A percentile compares a stretch with the other conserved stretches of the same genome.
These are phyloP conservation scores for Tenrec ecaudatus DNA, from an alignment of 2,113 vertebrate species.

Conservation along the genomic window DNA sequence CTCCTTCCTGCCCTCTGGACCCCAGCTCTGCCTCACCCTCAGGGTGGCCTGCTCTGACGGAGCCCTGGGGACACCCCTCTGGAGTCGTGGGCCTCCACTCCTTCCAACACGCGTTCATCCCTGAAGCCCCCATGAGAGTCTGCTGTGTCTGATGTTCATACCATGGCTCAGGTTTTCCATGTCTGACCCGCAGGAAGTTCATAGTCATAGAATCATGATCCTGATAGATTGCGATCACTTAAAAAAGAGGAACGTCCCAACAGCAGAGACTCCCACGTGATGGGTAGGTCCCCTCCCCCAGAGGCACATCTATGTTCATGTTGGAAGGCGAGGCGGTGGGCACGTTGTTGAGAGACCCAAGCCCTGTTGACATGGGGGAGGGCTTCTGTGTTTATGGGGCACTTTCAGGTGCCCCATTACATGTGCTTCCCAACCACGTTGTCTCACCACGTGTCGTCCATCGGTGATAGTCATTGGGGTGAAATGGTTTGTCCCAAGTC, in stretches of 20 bases:
- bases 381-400: background rate
- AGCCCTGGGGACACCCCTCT: background rate
- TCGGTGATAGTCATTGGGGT: background rate
- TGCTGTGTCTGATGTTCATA: background rate
- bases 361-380: background rate
- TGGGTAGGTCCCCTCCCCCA: too few species aligned
- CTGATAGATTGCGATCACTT: background rate
- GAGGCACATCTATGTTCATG: background rate
- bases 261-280: background rate
- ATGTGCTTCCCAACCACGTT: background rate
- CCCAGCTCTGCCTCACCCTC: background rate
- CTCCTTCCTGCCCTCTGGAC: background rate
- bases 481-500: background rate
- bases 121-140: too few species aligned
- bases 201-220: background rate
- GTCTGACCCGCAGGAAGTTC: background rate
- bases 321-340: background rate
- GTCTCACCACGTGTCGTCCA: background rate
- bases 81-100: background rate
- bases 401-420: background rate
- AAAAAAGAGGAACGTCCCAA: background rate
- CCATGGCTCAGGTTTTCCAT: background rate
- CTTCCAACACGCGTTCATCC: fast-evolving
- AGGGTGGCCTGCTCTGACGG: background rate
- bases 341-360: background rate